Conservation (phyloP, 2,888 invertebrate genomes). For the Lymantria monacha region DNA sequence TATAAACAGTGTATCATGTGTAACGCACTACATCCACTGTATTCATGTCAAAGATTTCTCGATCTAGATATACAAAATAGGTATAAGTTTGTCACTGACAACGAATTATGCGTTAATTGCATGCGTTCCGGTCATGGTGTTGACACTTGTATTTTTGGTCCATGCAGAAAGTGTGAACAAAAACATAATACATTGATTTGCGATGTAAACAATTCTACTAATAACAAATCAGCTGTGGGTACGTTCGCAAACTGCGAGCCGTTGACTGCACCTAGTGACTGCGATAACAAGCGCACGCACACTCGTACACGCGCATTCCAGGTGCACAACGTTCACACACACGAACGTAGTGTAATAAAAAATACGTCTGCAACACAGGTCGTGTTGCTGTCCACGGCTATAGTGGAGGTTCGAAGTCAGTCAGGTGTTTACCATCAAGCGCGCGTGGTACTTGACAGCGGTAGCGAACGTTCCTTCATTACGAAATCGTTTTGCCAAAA, state of each 20-base stretch:
- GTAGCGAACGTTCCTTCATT: constrained; percentile 1
- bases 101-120: constrained; percentile 2
- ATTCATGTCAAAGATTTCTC: constrained; percentile 2
- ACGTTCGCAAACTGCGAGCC: neutral
- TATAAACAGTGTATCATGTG: neutral
- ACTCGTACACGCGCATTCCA: neutral
- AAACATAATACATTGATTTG: constrained; percentile 3
- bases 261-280: neutral
- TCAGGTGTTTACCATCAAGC: neutral
- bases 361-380: neutral
- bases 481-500: constrained; percentile 13
- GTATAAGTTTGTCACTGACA: neutral
- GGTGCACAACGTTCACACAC: neutral
- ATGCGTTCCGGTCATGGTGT: neutral
- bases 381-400: neutral
- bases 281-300: neutral
- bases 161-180: neutral
- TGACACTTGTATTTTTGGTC: constrained; percentile 1
- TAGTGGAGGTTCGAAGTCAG: neutral
- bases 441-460: neutral
- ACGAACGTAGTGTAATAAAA: neutral
- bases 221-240: neutral
- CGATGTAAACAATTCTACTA: neutral
- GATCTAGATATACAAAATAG: neutral
- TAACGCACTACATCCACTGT: constrained; percentile 1